Percentiles rank a stretch among this genome's conserved stretches.
Evolutionary conservation across 2,888 invertebrate species (phyloP).

Genomic region (Erebia ligea): DNA sequence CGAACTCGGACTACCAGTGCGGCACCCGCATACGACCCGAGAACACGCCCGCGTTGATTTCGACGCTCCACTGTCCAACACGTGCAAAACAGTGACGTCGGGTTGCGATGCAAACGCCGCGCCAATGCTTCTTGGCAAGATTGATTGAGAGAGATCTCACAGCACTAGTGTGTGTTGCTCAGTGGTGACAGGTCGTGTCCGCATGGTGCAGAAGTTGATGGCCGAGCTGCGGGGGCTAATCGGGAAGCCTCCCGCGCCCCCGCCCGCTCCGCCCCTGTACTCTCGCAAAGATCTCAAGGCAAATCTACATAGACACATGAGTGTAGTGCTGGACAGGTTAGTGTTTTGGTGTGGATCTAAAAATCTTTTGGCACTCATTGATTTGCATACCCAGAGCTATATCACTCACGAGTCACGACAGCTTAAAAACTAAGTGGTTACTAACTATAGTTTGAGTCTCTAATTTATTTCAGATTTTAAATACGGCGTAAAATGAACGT

Average conservation of each 20-base stretch:
- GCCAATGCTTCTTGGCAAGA: constrained; percentile 79
- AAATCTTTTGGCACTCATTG: background rate
- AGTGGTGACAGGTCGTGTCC: constrained; percentile 72
- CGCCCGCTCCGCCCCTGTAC: constrained; percentile 67
- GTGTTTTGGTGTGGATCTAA: constrained; percentile 42
- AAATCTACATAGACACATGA: constrained; percentile 81
- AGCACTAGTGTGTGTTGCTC: constrained; percentile 68
- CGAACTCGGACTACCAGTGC: constrained; percentile 65
- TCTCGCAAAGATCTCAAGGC: constrained; percentile 76
- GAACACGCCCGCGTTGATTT: constrained; percentile 73
- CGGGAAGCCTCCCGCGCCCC: constrained; percentile 64
- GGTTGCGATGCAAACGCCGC: constrained; percentile 67
- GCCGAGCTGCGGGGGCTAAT: constrained; percentile 81
- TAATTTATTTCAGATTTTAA: background rate
- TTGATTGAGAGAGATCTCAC: constrained; percentile 61
- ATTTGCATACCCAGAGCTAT: background rate
- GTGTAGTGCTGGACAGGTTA: constrained; percentile 81
- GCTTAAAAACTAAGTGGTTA: no score
- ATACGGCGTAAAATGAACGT: background rate
- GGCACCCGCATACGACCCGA: constrained; percentile 73
- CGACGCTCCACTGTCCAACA: constrained; percentile 68
- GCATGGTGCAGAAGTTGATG: constrained; percentile 81
- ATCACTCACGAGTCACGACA: no score
- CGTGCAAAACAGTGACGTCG: constrained; percentile 73
- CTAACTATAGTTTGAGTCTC: background rate